Conservation (phyloP, 2,888 invertebrate species). For the Chrysotoxum bicinctum region DNA sequence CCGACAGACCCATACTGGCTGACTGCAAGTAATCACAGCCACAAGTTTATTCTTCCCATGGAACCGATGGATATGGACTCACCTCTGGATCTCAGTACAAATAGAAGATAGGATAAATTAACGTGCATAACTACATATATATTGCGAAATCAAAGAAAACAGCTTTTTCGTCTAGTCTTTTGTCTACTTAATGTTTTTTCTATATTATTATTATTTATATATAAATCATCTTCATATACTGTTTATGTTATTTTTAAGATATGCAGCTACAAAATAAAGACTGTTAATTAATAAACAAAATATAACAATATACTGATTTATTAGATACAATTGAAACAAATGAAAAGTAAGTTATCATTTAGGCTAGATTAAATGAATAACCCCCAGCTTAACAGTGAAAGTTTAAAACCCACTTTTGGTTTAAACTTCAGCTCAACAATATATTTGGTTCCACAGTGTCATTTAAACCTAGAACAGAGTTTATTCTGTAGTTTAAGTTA, state of each 20-base stretch:
- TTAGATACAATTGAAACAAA: too few relatives aligned
- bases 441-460: too few relatives aligned
- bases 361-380: too few relatives aligned
- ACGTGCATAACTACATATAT: background rate
- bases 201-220: conserved; percentile 56
- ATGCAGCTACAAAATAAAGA: conserved; percentile 65
- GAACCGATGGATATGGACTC: conserved; percentile 68
- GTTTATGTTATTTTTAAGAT: conserved; percentile 42
- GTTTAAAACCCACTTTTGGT: too few relatives aligned
- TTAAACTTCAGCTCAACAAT: too few relatives aligned
- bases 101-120: conserved; percentile 60
- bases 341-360: too few relatives aligned
- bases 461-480: too few relatives aligned
- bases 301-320: too few relatives aligned
- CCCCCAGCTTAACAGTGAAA: too few relatives aligned
- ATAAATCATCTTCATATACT: conserved; percentile 45
- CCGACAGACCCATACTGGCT: conserved; percentile 58
- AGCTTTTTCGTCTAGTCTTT: conserved; percentile 59
- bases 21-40: conserved; percentile 37
- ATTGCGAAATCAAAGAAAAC: conserved; percentile 11
- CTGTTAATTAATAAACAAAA: conserved; percentile 57
- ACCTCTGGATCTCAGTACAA: conserved; percentile 71
- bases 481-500: too few relatives aligned
- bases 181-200: conserved; percentile 53
- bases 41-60: conserved; percentile 57